Evolutionary conservation across 2,113 vertebrate genomes (phyloP).

Genomic region (Epinephelus moara): DNA sequence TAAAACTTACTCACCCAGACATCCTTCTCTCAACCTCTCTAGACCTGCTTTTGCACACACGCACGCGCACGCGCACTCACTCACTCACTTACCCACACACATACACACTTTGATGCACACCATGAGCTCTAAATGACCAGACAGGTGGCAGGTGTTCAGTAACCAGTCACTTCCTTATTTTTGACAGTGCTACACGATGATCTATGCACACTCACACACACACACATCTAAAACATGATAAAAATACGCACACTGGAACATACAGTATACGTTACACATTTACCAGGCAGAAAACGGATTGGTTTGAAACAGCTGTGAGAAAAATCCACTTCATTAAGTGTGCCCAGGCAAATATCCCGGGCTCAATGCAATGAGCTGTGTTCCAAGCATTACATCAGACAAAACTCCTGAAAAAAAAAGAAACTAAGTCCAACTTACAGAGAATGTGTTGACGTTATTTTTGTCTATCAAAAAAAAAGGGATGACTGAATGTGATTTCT

Average conservation of each 20-base stretch:
- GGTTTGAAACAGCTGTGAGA: constrained; percentile 5
- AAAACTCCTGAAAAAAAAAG: neutral
- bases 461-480: neutral
- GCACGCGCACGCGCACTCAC: constrained; percentile 37
- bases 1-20: constrained; percentile 64
- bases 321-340: neutral
- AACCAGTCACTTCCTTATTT: constrained; percentile 36
- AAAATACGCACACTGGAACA: neutral
- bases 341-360: neutral
- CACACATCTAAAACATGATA: neutral
- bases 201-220: neutral
- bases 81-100: constrained; percentile 17
- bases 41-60: too few species aligned
- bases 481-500: neutral
- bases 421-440: neutral
- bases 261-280: neutral
- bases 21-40: too few species aligned
- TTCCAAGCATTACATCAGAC: constrained; percentile 3
- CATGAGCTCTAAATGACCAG: constrained; percentile 7
- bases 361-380: neutral
- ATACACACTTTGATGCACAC: constrained; percentile 12
- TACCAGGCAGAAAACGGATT: neutral
- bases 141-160: constrained; percentile 35
- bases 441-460: neutral
- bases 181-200: constrained; percentile 5